Evolutionary conservation across 1,140 invertebrate species (phyloP).

Genomic region (Apis mellifera): Amel_HAv3.1 CM009943.2:2807501-2808000

Average conservation of each 20-base stretch:
- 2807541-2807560: constrained; percentile 71
- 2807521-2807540: constrained; percentile 64
- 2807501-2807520: constrained; percentile 83
- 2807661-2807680: constrained; percentile 84
- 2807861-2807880: not conserved
- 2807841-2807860: not conserved
- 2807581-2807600: constrained; percentile 79
- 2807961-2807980: constrained; percentile 75
- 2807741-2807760: constrained; percentile 60
- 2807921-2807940: constrained; percentile 81
- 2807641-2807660: constrained; percentile 84
- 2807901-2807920: constrained; percentile 82
- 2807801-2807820: constrained; percentile 71
- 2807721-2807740: constrained; percentile 79
- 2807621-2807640: constrained; percentile 80
- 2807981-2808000: not conserved
- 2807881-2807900: not conserved
- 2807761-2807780: constrained; percentile 66
- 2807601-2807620: constrained; percentile 80
- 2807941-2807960: constrained; percentile 83
- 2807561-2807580: constrained; percentile 84
- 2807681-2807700: constrained; percentile 82
- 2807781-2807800: constrained; percentile 66
- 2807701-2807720: constrained; percentile 73
- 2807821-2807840: constrained; percentile 57